Conservation (phyloP, 2,797 vertebrate species). For the Semotilus atromaculatus region DNA sequence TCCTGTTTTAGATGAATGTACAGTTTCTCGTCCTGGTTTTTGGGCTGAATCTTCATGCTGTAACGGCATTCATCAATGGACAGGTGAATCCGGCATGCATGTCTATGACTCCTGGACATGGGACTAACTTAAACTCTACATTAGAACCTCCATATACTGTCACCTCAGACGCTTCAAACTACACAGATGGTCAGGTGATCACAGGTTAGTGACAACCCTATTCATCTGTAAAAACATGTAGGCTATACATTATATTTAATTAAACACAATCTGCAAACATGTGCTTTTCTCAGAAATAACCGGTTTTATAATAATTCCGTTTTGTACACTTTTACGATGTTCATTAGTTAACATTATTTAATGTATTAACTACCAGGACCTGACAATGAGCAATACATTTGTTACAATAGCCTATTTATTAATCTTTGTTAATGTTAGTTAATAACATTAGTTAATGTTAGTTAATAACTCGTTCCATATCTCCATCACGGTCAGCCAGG, state of each 20-base stretch:
- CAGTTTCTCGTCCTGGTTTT: conserved; percentile 25
- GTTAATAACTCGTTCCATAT: too few species aligned
- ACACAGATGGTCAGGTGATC: conserved; percentile 56
- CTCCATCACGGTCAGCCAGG: too few species aligned
- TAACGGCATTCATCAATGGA: background rate
- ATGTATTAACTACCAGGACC: too few species aligned
- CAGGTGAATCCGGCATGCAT: fast-evolving
- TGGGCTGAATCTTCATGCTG: background rate
- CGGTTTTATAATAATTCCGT: too few species aligned
- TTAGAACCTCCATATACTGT: conserved; percentile 54
- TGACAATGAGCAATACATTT: too few species aligned
- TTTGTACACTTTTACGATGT: background rate
- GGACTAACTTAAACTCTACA: background rate
- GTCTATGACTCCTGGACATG: background rate
- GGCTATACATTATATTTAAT: background rate
- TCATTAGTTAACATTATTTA: too few species aligned
- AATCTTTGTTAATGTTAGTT: too few species aligned
- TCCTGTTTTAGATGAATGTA: conserved; percentile 16
- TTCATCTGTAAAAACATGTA: background rate
- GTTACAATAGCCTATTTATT: too few species aligned
- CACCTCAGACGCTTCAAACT: conserved; percentile 42
- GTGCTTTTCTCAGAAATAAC: background rate
- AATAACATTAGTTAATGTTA: too few species aligned
- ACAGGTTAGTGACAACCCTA: conserved; percentile 52
- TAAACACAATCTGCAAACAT: background rate